Evolutionary conservation across 2,888 invertebrate genomes (phyloP).

Genomic region (Epinotia brunnichana): DNA sequence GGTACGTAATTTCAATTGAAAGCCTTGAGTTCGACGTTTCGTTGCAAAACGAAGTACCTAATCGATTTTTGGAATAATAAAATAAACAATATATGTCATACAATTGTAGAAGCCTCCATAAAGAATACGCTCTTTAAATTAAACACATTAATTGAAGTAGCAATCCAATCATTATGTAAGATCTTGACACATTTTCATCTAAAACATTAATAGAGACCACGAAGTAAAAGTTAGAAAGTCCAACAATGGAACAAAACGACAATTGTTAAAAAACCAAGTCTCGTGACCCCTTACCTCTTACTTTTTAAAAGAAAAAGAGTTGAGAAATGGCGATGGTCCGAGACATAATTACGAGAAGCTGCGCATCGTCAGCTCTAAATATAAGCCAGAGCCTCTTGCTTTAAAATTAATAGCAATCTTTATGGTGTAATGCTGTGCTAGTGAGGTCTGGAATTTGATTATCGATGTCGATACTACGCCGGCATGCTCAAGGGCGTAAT

Average conservation of each 20-base stretch:
- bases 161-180: conserved; percentile 16
- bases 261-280: conserved; percentile 65
- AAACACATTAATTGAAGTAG: not conserved
- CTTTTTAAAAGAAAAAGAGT: conserved; percentile 55
- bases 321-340: conserved; percentile 72
- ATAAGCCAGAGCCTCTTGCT: conserved; percentile 67
- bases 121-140: not conserved
- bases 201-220: conserved; percentile 60
- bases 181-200: conserved; percentile 26
- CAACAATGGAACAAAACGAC: conserved; percentile 62
- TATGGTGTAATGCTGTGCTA: conserved; percentile 74
- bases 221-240: conserved; percentile 76
- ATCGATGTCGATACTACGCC: conserved; percentile 67
- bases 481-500: conserved; percentile 37
- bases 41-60: too few relatives aligned
- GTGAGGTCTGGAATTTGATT: conserved; percentile 70
- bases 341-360: conserved; percentile 75
- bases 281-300: conserved; percentile 72
- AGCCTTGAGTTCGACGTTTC: too few relatives aligned
- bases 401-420: conserved; percentile 82
- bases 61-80: too few relatives aligned
- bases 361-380: conserved; percentile 75
- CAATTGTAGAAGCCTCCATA: not conserved
- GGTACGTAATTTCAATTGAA: too few relatives aligned
- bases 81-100: too few relatives aligned